Conservation (phyloP, 2,113 vertebrate species). For the Ammodytes marinus region DNA sequence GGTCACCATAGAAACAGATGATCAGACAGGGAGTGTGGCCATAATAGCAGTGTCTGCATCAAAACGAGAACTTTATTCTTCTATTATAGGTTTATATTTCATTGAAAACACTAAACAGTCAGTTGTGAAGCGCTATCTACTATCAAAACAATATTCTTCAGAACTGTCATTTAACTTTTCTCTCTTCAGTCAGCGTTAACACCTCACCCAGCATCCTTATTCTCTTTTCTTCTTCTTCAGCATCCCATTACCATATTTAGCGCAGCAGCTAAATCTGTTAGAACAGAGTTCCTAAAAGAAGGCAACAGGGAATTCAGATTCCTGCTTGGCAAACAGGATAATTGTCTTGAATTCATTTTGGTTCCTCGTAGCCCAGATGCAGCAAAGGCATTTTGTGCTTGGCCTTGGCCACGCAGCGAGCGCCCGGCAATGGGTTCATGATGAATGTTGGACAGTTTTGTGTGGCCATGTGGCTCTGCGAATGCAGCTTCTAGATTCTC, state of each 20-base stretch:
- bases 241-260: conserved; percentile 26
- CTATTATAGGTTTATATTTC: conserved; percentile 10
- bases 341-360: conserved; percentile 40
- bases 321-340: conserved; percentile 21
- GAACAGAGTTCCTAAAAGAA: conserved; percentile 36
- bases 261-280: conserved; percentile 28
- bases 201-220: not conserved
- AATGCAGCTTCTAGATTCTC: conserved; percentile 61
- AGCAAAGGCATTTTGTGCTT: conserved; percentile 32
- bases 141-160: conserved; percentile 2
- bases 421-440: conserved; percentile 39
- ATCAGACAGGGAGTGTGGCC: conserved; percentile 66
- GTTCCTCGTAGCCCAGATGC: conserved; percentile 22
- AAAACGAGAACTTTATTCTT: conserved; percentile 39
- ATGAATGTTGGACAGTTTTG: conserved; percentile 36
- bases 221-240: conserved; percentile 25
- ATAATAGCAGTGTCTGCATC: conserved; percentile 59
- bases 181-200: conserved; percentile 18
- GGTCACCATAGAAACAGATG: conserved; percentile 86
- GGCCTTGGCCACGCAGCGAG: conserved; percentile 16
- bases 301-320: conserved; percentile 25
- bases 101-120: conserved; percentile 19
- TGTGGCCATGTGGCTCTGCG: conserved; percentile 34
- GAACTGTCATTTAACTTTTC: conserved; percentile 29
- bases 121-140: conserved; percentile 13